Evolutionary conservation across 2,888 invertebrate genomes (phyloP).

Genomic region (Cenopis cana): DNA sequence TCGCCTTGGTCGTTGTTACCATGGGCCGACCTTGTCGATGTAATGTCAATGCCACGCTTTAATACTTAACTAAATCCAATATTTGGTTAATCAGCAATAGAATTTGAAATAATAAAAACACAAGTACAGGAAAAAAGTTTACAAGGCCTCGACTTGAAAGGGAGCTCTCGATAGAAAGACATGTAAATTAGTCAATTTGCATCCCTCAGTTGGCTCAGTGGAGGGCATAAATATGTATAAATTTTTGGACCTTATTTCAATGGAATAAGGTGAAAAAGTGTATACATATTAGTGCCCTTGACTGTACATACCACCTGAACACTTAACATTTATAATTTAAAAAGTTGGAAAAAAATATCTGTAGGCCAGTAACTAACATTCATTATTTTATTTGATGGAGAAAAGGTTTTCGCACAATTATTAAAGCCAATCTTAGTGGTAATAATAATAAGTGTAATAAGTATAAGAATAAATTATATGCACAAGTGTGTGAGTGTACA

Average conservation of each 20-base stretch:
- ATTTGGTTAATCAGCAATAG: conserved; percentile 3
- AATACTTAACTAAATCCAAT: conserved; percentile 21
- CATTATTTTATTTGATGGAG: too few species aligned
- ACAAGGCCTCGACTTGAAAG: conserved; percentile 40
- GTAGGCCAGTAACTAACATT: too few species aligned
- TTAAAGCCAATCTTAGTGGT: too few species aligned
- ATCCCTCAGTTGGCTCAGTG: conserved; percentile 63
- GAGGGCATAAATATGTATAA: too few species aligned
- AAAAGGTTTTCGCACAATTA: too few species aligned
- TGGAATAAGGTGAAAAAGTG: too few species aligned
- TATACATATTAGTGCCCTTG: too few species aligned
- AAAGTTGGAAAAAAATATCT: not conserved
- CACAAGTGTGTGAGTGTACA: too few species aligned
- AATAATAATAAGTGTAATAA: too few species aligned
- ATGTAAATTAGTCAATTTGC: conserved; percentile 75
- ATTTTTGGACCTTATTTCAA: too few species aligned
- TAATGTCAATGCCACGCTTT: conserved; percentile 25
- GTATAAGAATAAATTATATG: too few species aligned
- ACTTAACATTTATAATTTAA: too few species aligned
- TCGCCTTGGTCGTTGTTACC: conserved; percentile 21
- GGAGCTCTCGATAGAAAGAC: conserved; percentile 54
- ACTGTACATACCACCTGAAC: conserved; percentile 14
- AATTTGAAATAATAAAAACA: not conserved
- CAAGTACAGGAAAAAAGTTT: not conserved
- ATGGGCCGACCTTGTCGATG: conserved; percentile 20